These are phyloP conservation scores for Antennarius striatus DNA, from an alignment of 2,113 vertebrate genomes.

Conservation along the genomic window DNA sequence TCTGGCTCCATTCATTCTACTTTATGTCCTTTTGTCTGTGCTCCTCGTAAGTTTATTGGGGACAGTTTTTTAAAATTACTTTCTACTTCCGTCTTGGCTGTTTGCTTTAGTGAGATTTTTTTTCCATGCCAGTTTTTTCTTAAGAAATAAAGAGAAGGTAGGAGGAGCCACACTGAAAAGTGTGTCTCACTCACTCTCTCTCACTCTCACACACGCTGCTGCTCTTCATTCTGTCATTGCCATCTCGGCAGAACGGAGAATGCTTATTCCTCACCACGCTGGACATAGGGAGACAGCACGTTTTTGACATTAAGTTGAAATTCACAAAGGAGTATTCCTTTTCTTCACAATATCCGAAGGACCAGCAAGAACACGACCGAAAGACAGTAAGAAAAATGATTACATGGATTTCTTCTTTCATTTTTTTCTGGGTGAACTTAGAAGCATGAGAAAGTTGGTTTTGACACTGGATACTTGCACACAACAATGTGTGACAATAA, in stretches of 20 bases:
- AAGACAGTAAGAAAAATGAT: constrained; percentile 51
- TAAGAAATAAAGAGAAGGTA: constrained; percentile 71
- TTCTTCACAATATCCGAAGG: constrained; percentile 58
- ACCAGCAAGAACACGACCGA: constrained; percentile 47
- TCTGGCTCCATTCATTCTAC: constrained; percentile 35
- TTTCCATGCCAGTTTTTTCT: constrained; percentile 73
- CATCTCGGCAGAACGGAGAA: constrained; percentile 72
- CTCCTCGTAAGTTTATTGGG: constrained; percentile 7
- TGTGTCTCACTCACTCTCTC: constrained; percentile 66
- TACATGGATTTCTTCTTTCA: constrained; percentile 45
- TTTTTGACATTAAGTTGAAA: constrained; percentile 46
- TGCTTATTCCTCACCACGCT: constrained; percentile 77
- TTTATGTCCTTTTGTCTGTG: constrained; percentile 9
- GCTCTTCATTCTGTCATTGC: constrained; percentile 83
- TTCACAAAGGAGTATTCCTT: constrained; percentile 53
- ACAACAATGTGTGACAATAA: constrained; percentile 59
- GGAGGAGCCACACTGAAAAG: constrained; percentile 75
- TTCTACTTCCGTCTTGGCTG: constrained; percentile 36
- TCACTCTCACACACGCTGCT: constrained; percentile 64
- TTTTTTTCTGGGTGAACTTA: constrained; percentile 48
- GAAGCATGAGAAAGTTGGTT: constrained; percentile 75
- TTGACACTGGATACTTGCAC: constrained; percentile 65
- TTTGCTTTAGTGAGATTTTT: constrained; percentile 65
- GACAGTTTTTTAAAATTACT: constrained; percentile 21
- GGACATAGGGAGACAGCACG: constrained; percentile 57